Evolutionary conservation across 2,888 invertebrate genomes (phyloP), one percentile per base, ranked within the genome.

Genomic region (Eudemis profundana): DNA sequence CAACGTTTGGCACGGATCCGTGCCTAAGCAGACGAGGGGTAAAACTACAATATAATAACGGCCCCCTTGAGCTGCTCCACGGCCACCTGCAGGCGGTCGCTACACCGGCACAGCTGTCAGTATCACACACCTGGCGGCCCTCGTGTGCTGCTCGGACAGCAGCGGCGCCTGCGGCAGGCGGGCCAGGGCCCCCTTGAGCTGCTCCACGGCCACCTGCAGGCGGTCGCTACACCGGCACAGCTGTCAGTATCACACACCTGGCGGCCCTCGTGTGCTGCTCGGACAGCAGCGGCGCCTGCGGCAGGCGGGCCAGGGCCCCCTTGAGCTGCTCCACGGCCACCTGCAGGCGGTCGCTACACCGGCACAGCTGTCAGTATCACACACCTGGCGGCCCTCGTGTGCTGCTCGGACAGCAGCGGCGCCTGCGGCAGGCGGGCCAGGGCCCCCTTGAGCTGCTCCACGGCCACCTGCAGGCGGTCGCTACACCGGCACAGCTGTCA

Each of bases 251-350:
- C 8, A n/a, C 15, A 38, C n/a, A 53, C 53, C 53, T 53, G 21
- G 23, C 40, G 10, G 53, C 99, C 87, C 98, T 98, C 77, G 94
- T 78, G 68, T 97, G 95, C 63, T 95, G 87, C 69, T 97, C 96
- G 40, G 49, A 95, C 91, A 0, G 97, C 94, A 65, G 50, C 50
- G 2, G 95, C 84, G 95, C 94, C 89, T 94, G 94, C n/a, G 70
- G 33, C 23, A n/a, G n/a, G n/a, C n/a, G n/a, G n/a, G 4, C 21
- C 8, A 7, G 2, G 17, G 12, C 14, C 23, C 14, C 23, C 1
- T n/a, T 23, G 47, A n/a, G 46, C 21, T 46, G n/a, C 12, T n/a
- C 47, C n/a, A 2, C 2, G 14, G 5, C 1, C 7, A 3, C 23
- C 23, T 2, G 4, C 3, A n/a, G 2, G 3, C 47, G 21, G 15